Base-by-base conservation (phyloP, 2,797 vertebrate species). In the Enteromius radiatus region DNA sequence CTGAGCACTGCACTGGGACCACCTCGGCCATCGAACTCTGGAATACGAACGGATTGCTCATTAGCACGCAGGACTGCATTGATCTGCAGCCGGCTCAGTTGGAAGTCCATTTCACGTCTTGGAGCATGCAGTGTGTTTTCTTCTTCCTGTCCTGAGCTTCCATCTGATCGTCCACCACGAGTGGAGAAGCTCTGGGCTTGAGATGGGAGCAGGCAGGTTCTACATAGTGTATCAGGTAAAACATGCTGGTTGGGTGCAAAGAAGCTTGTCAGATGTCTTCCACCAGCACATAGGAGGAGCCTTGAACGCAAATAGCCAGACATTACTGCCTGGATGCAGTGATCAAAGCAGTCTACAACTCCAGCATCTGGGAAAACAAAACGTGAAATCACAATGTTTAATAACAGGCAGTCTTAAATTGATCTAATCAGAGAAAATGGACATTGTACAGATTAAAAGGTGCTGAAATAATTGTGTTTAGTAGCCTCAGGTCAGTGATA, bases 81-180 rank as follows among this genome's bases (percentile, higher is more conserved):
- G 70, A 98, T 94, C 86, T 99, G 97, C 2, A 95, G 91, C 0
- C 90, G 93, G 81, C 91, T 95, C 26, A 96, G 85, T 81, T 96
- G 96, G 84, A 97, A 95, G 74, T 96, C 93, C 31, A 96, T 89
- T 63, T 96, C 94, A 87, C 96, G 94, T 49, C 90, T 93, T 0
- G 78, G 96, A 95, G 3, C 95, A 96, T 15, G 93, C 93, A 80
- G 91, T 91, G 28, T 93, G 90, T 84, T 76, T 17, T 80, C 84
- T 38, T 68, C 70, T 54, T 78, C 71, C 89, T 91, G 41, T 89
- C 85, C 84, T 76, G 92, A 52, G 56, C 87, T 63, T 61, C 43
- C 3, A 33, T 84, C 78, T 11, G 85, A 79, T 12, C 84, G 76
- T 3, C 84, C 83, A 61, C 64, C 26, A 31, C 36, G 81, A 84